Percentiles rank a stretch among this genome's conserved stretches.
Conservation (phyloP, 2,888 invertebrate species). For the Xanthorhoe spadicearia region DNA sequence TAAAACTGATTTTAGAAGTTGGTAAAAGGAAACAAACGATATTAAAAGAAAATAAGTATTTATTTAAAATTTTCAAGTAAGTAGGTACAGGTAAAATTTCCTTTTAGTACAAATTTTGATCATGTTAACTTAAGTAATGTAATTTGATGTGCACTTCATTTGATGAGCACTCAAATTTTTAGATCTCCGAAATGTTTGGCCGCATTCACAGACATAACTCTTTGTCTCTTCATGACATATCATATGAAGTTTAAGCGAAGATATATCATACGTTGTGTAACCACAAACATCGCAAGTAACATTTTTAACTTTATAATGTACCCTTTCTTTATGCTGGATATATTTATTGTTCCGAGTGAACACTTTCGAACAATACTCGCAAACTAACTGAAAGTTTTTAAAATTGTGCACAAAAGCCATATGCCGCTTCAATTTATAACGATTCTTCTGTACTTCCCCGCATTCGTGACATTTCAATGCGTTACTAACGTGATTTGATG, state of each 20-base stretch:
- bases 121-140: no score
- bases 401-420: conserved; percentile 49
- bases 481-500: conserved; percentile 10
- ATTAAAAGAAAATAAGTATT: no score
- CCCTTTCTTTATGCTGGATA: conserved; percentile 52
- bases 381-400: conserved; percentile 51
- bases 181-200: conserved; percentile 12
- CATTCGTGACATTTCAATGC: conserved; percentile 37
- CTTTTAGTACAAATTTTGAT: no score
- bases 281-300: conserved; percentile 16
- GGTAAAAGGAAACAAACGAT: no score
- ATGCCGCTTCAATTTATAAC: conserved; percentile 47
- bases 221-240: conserved; percentile 8
- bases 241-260: conserved; percentile 11
- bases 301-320: conserved; percentile 44
- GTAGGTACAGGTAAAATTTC: no score
- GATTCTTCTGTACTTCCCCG: conserved; percentile 38
- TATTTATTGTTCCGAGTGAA: conserved; percentile 49
- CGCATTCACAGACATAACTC: conserved; percentile 12
- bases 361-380: conserved; percentile 59
- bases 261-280: conserved; percentile 7
- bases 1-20: no score
- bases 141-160: not conserved
- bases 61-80: no score
- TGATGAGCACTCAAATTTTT: conserved; percentile 10